These are phyloP conservation scores for Ondatra zibethicus DNA, from an alignment of 2,113 vertebrate genomes.

Conservation along the genomic window DNA sequence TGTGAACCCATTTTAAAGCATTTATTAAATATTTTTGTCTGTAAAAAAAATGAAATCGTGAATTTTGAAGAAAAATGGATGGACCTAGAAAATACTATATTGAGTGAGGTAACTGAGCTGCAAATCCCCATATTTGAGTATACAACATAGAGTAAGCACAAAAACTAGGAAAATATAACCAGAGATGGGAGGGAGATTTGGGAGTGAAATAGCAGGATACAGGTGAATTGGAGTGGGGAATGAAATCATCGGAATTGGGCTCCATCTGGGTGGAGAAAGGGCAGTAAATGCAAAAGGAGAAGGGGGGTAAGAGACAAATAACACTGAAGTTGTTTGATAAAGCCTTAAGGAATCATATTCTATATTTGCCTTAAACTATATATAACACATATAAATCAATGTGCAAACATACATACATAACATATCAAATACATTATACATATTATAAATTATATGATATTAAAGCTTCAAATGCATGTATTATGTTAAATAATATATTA, in stretches of 20 bases:
- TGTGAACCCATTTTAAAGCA: neutral
- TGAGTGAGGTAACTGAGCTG: neutral
- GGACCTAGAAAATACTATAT: neutral
- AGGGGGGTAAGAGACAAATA: neutral
- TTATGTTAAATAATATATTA: neutral
- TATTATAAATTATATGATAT: too few relatives aligned
- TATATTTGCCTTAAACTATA: neutral
- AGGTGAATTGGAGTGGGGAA: neutral
- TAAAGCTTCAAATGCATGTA: too few relatives aligned
- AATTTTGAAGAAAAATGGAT: neutral
- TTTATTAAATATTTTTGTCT: neutral
- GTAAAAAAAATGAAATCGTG: neutral
- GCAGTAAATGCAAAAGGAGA: neutral
- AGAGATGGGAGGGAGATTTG: neutral
- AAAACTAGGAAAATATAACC: neutral
- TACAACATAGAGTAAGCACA: neutral
- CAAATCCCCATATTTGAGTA: neutral
- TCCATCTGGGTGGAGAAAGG: neutral
- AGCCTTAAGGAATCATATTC: neutral
- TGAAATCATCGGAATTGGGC: neutral
- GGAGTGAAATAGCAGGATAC: neutral
- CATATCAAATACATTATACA: neutral
- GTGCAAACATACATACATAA: neutral
- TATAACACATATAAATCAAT: neutral
- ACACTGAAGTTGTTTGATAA: neutral